Evolutionary conservation across 2,888 invertebrate genomes (phyloP).

Genomic region (Saturnia pavonia): DNA sequence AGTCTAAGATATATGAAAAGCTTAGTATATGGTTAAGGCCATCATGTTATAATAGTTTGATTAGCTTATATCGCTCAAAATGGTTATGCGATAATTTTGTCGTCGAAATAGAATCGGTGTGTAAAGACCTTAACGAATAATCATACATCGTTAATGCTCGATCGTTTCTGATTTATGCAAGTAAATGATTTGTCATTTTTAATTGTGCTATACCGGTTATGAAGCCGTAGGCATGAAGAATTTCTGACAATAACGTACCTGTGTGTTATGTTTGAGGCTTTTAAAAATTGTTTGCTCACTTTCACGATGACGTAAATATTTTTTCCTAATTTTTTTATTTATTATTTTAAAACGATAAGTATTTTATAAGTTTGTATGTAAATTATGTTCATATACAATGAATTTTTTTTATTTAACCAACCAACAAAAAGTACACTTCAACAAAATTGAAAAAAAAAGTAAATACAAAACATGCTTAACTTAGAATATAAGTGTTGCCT

Average conservation of each 20-base stretch:
- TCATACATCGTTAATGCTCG: slow-evolving; percentile 12
- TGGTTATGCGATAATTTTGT: neutral
- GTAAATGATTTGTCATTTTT: slow-evolving; percentile 21
- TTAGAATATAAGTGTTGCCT: no score
- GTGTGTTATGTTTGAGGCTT: slow-evolving; percentile 2
- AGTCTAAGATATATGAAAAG: no score
- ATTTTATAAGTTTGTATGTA: neutral
- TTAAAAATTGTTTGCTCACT: slow-evolving; percentile 3
- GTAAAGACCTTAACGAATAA: slow-evolving; percentile 1
- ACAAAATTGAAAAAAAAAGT: no score
- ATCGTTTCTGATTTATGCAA: slow-evolving; percentile 22
- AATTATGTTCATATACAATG: no score
- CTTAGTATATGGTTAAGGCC: no score
- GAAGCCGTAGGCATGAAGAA: neutral
- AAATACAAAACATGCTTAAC: no score
- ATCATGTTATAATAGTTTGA: no score
- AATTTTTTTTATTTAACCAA: no score
- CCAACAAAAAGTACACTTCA: no score
- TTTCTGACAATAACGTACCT: slow-evolving; percentile 1
- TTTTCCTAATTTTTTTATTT: neutral
- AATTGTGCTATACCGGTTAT: slow-evolving; percentile 16
- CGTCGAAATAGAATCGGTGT: neutral
- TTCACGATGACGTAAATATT: neutral
- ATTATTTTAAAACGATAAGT: neutral
- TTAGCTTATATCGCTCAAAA: no score